phyloP scores from a whole-genome alignment of 2,113 vertebrate species.

The Notothenia coriiceps region DNA sequence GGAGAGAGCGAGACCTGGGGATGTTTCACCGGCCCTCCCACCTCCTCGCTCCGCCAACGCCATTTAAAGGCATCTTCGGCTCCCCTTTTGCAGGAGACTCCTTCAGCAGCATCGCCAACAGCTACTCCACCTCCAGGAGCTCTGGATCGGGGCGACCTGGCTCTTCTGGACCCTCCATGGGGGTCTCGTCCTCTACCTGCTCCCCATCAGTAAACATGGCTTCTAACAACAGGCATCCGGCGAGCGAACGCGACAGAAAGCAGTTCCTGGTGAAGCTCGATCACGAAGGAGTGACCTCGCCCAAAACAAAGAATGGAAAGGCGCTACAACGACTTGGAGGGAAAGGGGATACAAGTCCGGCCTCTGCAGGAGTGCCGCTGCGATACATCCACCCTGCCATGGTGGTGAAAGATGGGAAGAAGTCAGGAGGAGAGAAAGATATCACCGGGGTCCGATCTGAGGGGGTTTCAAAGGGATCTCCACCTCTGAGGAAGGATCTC shows the following conservation, averaged over 20 bases:
- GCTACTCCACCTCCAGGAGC: slow-evolving; percentile 88
- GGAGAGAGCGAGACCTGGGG: slow-evolving; percentile 84
- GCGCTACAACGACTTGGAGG: slow-evolving; percentile 88
- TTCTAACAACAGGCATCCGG: slow-evolving; percentile 56
- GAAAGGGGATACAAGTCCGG: slow-evolving; percentile 76
- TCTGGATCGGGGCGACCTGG: slow-evolving; percentile 53
- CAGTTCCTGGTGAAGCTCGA: slow-evolving; percentile 96
- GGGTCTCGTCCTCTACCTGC: slow-evolving; percentile 60
- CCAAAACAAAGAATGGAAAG: slow-evolving; percentile 95
- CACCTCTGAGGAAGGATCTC: slow-evolving; percentile 85
- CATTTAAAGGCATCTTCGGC: slow-evolving; percentile 89
- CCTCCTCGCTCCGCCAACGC: slow-evolving; percentile 71
- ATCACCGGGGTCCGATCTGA: slow-evolving; percentile 70
- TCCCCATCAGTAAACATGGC: slow-evolving; percentile 54
- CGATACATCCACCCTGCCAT: slow-evolving; percentile 86
- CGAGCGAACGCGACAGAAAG: slow-evolving; percentile 81
- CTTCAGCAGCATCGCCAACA: slow-evolving; percentile 95
- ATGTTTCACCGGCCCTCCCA: slow-evolving; percentile 84
- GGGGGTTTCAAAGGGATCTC: slow-evolving; percentile 84
- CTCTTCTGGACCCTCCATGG: slow-evolving; percentile 71
- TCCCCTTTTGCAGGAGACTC: slow-evolving; percentile 94
- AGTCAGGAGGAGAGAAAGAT: slow-evolving; percentile 76
- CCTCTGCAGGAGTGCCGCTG: slow-evolving; percentile 67
- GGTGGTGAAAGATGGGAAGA: slow-evolving; percentile 87
- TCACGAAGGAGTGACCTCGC: slow-evolving; percentile 97